phyloP scores from a whole-genome alignment of 2,113 vertebrate species.

The Pholis gunnellus region DNA sequence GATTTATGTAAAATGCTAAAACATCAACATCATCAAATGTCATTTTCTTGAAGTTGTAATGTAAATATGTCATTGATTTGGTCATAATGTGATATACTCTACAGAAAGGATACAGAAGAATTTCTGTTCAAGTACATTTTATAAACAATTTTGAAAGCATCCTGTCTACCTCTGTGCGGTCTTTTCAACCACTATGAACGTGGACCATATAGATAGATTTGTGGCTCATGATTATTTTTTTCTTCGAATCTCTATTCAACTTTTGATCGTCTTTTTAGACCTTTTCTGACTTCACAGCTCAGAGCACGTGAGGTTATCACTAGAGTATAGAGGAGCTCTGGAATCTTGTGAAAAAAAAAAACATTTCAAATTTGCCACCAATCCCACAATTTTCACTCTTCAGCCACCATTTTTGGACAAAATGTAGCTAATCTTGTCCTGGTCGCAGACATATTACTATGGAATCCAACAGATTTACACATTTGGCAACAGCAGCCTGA shows the following conservation, averaged over 20 bases:
- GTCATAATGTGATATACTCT: no score
- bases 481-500: neutral
- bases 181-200: neutral
- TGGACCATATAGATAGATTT: neutral
- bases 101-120: neutral
- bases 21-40: no score
- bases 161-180: neutral
- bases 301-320: neutral
- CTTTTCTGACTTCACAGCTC: neutral
- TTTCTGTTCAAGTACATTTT: neutral
- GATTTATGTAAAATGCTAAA: neutral
- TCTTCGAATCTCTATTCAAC: no score
- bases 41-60: neutral
- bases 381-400: no score
- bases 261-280: no score
- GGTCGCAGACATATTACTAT: neutral
- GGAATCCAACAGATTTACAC: neutral
- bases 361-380: no score
- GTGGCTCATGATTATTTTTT: neutral
- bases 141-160: conserved; percentile 30
- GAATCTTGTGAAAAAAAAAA: neutral
- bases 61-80: neutral
- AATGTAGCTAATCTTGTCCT: neutral
- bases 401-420: neutral
- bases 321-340: neutral